Evolutionary conservation across 2,113 vertebrate genomes (phyloP), one percentile per base, ranked within the genome.

Genomic region (Conger conger): DNA sequence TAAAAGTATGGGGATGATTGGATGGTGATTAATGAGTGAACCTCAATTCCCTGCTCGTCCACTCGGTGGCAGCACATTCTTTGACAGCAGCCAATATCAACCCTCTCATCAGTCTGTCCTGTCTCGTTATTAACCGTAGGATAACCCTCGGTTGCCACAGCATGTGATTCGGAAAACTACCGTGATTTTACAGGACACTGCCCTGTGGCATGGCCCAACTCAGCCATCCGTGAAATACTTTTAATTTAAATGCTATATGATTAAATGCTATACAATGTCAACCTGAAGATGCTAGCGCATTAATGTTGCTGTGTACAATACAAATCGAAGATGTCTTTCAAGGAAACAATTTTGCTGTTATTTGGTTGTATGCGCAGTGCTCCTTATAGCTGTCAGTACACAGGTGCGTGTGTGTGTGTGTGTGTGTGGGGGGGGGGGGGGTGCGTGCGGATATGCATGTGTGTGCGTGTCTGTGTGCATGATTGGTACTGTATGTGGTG

Each of bases 51-150:
- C 11, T 4, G 0, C 36, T 79, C 13, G 6, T 60, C 85, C 85
- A 86, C 85, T 79, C 17, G 81, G 85, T 86, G 85, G 80, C 85
- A 86, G 53, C 50, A 36, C 81, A 81, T 53, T 86, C 85, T 86
- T 78, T 79, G 81, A 86, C 53, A 79, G 85, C 11, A 57, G 50
- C 45, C 30, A 35, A 33, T 20, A 35, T 33, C 30, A 54, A 60
- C 50, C 80, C 54, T 20, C 15, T 82, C 30, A 68, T 73, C 54
- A 82, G 68, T 42, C n/a, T 15, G 73, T 15, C 3, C 63, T 23
- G 7, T 36, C 68, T 18, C n/a, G 36, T 53, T 20, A 77, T 33
- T 77, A 27, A 77, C 37, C 20, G 33, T 76, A 23, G 60, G 33
- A 76, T 76, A 23, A 76, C 68, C 45, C 23, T n/a, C 27, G 23